phyloP scores from a whole-genome alignment of 2,888 invertebrate species.

The Machimus rusticus region DNA sequence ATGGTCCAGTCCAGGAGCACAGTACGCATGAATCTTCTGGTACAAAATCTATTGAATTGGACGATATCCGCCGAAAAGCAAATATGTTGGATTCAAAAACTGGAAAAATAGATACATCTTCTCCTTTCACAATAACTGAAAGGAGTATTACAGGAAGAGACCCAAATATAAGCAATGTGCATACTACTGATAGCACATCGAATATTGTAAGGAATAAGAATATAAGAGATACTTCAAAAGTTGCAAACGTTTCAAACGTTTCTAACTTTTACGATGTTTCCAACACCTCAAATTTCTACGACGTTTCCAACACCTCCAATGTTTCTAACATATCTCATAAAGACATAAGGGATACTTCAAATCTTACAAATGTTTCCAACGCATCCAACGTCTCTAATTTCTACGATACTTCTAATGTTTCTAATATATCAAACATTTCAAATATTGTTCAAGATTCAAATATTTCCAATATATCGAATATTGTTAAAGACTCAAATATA shows the following conservation, averaged over 20 bases:
- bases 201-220: background rate
- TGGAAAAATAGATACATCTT: background rate
- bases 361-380: background rate
- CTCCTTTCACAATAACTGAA: background rate
- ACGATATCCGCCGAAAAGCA: background rate
- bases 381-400: background rate
- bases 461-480: background rate
- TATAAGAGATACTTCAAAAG: background rate
- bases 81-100: background rate
- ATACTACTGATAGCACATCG: background rate
- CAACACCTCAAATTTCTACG: background rate
- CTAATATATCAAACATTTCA: background rate
- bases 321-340: background rate
- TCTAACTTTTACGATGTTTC: background rate
- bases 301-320: background rate
- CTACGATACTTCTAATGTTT: background rate
- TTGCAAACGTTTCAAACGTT: background rate
- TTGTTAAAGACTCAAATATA: background rate
- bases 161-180: background rate
- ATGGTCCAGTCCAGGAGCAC: background rate
- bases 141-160: background rate
- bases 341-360: background rate
- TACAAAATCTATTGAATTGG: background rate
- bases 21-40: background rate
- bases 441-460: background rate